Evolutionary conservation across 2,888 invertebrate genomes (phyloP), one percentile per base, ranked within the genome.

Genomic region (Mesochorus sp.): DNA sequence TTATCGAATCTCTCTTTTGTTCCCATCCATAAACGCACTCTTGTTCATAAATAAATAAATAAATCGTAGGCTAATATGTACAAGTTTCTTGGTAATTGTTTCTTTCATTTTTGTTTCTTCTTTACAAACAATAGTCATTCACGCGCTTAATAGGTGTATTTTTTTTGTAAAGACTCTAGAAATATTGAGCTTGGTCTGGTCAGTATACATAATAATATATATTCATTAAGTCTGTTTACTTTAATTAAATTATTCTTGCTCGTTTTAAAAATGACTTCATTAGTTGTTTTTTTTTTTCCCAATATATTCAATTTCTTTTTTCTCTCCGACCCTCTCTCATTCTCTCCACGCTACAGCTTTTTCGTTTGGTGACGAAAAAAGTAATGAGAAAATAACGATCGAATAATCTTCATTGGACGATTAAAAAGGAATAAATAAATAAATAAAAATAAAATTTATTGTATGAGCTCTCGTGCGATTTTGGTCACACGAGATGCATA

Each of bases 181-280:
- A 90, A 90, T 91, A 90, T 90, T 90, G 90, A 90, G 90, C 90
- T 91, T 90, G 90, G 89, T 90, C 89, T 90, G 90, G 90, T 91
- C 90, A 89, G 87, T 89, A 86, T 89, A 88, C 86, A 84, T 88
- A 88, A 88, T 82, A 81, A 79, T 51, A 66, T 66, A 86, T 81
- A 73, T 84, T 80, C 71, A 72, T 81, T 19, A 73, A 74, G 79
- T 83, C 49, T 19, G 19, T 71, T 81, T 71, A 64, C 62, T 82
- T 79, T 44, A 80, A 76, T 79, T 81, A 77, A 84, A 82, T 83
- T 81, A 80, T 83, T 62, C 74, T 75, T 76, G 78, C 78, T 77
- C 61, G 72, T 77, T n/a, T n/a, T 77, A 72, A 67, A 68, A 77
- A 73, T 77, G 67, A 68, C 49, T 71, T 76, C 14, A 49, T 55